Evolutionary conservation across 2,797 vertebrate genomes (phyloP), one percentile per base, ranked within the genome.

Genomic region (Phyllotis vaccarum): DNA sequence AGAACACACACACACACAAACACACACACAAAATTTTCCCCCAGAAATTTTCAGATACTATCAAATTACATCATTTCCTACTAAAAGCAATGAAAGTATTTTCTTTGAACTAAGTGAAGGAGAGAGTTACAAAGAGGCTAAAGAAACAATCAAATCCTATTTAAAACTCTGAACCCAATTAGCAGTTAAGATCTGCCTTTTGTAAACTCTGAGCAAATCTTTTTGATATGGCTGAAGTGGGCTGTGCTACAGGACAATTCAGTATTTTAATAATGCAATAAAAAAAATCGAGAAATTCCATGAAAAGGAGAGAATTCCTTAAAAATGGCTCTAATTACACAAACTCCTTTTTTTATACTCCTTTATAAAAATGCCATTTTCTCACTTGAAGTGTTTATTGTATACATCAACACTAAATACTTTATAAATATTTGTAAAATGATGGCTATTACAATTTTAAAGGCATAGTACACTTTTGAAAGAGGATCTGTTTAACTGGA

Each of bases 121-220:
- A 2, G n/a, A 21, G 12, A 91, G 88, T 94, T 60, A 87, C 70
- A 93, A 16, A 54, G 78, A 43, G 21, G 43, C 81, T 96, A 94
- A 92, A 94, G 86, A 96, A 88, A 97, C 22, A 72, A 93, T 95
- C 78, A 92, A 95, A 96, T 97, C 95, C 62, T 75, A 91, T 90
- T 17, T 78, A 93, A 95, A 93, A 92, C 74, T 92, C 40, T 74
- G 66, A 49, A n/a, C 2, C 90, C 91, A 56, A 49, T 90, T 91
- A 87, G 78, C 62, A 97, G 92, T 96, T 96, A 90, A 96, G 56
- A 82, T 86, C 11, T 86, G 43, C 86, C 91, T 97, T 95, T 72
- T n/a, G 75, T 90, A 97, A 95, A 75, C 76, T 64, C 37, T 31
- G 64, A 83, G 54, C 11, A 49, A 81, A 21, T 86, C 76, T 95